phyloP scores from a whole-genome alignment of 2,888 invertebrate species.

The Diadegma fenestrale region DNA sequence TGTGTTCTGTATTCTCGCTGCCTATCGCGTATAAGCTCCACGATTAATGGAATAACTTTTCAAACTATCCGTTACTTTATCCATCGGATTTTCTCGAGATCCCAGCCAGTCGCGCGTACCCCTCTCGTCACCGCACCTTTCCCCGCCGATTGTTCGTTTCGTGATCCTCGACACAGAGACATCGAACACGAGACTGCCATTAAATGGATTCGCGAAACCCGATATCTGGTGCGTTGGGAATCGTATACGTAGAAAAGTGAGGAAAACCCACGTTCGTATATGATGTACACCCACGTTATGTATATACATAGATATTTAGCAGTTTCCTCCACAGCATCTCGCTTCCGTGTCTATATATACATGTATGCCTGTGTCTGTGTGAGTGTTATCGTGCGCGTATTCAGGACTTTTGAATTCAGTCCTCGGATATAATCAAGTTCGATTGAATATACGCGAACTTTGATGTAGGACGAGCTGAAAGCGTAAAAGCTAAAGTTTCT shows the following conservation, averaged over 20 bases:
- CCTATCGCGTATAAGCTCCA: conserved; percentile 26
- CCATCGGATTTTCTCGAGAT: conserved; percentile 68
- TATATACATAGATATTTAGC: not conserved
- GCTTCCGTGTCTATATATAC: not conserved
- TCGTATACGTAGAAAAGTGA: conserved; percentile 44
- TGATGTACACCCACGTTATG: not conserved
- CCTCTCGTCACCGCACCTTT: conserved; percentile 33
- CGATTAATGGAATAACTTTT: conserved; percentile 82
- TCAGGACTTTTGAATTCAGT: conserved; percentile 36
- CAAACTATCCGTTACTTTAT: conserved; percentile 81
- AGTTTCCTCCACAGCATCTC: not conserved
- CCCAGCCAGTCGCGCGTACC: conserved; percentile 14
- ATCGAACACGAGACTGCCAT: conserved; percentile 69
- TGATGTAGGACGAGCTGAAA: conserved; percentile 22
- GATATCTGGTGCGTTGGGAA: conserved; percentile 66
- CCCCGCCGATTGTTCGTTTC: conserved; percentile 40
- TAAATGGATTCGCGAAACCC: conserved; percentile 69
- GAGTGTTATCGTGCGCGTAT: not conserved
- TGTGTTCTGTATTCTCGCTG: conserved; percentile 11
- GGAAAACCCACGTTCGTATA: conserved; percentile 57
- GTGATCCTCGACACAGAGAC: conserved; percentile 57
- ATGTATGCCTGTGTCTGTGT: not conserved
- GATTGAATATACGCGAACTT: conserved; percentile 44
- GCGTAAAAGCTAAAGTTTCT: conserved; percentile 4
- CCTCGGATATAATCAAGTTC: conserved; percentile 52